phyloP scores from a whole-genome alignment of 1,140 invertebrate genomes.

The Fopius arisanus region DNA sequence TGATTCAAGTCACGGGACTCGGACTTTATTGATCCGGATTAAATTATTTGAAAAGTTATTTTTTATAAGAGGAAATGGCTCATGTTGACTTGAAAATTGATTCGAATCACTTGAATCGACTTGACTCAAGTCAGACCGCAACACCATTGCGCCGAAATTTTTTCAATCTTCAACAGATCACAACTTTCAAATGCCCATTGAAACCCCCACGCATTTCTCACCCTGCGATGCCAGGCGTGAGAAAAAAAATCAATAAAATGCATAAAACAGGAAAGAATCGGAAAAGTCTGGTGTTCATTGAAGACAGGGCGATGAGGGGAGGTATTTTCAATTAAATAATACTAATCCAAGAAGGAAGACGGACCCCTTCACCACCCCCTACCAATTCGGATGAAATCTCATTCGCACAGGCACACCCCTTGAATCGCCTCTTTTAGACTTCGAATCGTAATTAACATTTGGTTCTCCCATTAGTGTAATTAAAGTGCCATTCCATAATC shows the following conservation, averaged over 20 bases:
- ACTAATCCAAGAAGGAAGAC: constrained; percentile 57
- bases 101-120: too few species aligned
- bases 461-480: constrained; percentile 77
- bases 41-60: too few species aligned
- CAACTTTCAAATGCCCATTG: too few species aligned
- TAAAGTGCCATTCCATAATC: constrained; percentile 73
- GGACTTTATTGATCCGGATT: too few species aligned
- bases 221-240: too few species aligned
- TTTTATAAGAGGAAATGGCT: too few species aligned
- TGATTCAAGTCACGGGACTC: too few species aligned
- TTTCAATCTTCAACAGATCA: too few species aligned
- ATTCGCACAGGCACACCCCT: constrained; percentile 44
- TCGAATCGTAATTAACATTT: constrained; percentile 78
- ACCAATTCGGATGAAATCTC: constrained; percentile 50
- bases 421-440: constrained; percentile 68
- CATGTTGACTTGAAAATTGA: too few species aligned
- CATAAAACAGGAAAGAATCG: not conserved
- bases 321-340: constrained; percentile 67
- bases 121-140: too few species aligned
- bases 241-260: not conserved
- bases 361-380: constrained; percentile 48
- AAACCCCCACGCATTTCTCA: too few species aligned
- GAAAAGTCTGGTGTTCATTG: constrained; percentile 1
- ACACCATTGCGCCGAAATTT: too few species aligned
- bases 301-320: not conserved